Evolutionary conservation across 1,140 invertebrate genomes (phyloP), one percentile per base, ranked within the genome.

Genomic region (Doryteuthis pealeii): DNA sequence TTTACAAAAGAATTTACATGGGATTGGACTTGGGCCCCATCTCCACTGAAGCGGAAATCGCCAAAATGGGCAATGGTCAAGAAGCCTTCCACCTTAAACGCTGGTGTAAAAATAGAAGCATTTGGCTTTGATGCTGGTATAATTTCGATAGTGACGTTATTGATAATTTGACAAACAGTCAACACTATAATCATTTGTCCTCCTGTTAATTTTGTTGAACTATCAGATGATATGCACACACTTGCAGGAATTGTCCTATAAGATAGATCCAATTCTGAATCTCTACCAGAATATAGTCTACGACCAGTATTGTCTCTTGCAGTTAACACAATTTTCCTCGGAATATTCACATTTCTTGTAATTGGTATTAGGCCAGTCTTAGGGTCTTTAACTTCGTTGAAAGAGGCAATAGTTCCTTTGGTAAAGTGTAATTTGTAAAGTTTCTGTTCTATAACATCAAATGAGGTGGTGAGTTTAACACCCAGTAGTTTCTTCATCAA

Each of bases 121-220:
- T 2, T 3, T 5, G 5, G 1, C 1, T 2, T 0, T n/a, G 22
- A 8, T 14, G 5, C 1, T 22, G 2, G 5, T 5, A 6, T 22
- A n/a, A 58, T 58, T 22, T n/a, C 26, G 22, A 58, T 8, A 6
- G 18, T 58, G 18, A 58, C 54, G 54, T 5, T n/a, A 6, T 58
- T 22, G 18, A 58, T 28, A 6, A 22, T 18, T 6, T 10, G 5
- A 22, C 54, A 58, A 6, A 58, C 18, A 22, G 54, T 14, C 6
- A 58, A 6, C 0, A 58, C 10, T 10, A 58, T 0, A 28, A 0
- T 5, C 0, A 0, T 1, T 15, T 58, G 6, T 10, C 54, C 54
- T 58, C 18, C 54, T 22, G 54, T n/a, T 28, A 58, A 5, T 6
- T 58, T 10, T 18, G 0, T 58, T 14, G 54, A 0, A 5, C 6